Evolutionary conservation across 2,113 vertebrate species (phyloP), one percentile per base, ranked within the genome.

Genomic region (Boleophthalmus pectinirostris): DNA sequence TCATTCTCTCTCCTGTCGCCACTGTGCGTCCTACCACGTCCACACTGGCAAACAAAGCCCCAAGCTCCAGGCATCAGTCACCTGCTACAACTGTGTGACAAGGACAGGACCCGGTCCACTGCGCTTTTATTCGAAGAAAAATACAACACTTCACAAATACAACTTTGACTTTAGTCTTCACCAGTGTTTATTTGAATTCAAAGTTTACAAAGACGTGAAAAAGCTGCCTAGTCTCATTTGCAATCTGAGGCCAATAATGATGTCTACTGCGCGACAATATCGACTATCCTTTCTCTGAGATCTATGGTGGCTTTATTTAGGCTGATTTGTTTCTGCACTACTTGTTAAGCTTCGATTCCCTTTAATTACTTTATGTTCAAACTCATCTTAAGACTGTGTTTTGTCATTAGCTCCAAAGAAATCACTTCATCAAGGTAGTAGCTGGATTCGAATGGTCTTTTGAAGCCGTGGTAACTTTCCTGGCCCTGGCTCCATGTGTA

Each of bases 1-100:
- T 82, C 73, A 78, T 70, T 85, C 79, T 64, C 72, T 81, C 85
- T 73, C 45, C 65, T 75, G 51, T 20, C 76, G 72, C 76, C 80
- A 69, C 68, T 77, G 60, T 74, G 15, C 81, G 84, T 85, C 29
- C 80, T 79, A 81, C 82, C 82, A 88, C 81, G 80, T 88, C 79
- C 78, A 43, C 75, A 76, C 60, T 60, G 20, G 57, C 71, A 74
- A 84, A 86, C 75, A 87, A 86, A 81, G 70, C 66, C 53, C 45
- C 12, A 56, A 16, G 65, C 73, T 70, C 20, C 66, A 25, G 61
- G 47, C 65, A 74, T 78, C 53, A 73, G 80, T 75, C 66, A 87
- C 80, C 80, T 86, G 68, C 81, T 70, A 54, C 69, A 51, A 67
- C 75, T 72, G 72, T 74, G 70, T 33, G 49, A 71, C 64, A 73